Evolutionary conservation across 1,140 invertebrate species (phyloP), one percentile per base, ranked within the genome.

Genomic region (Lucilia cuprina): DNA sequence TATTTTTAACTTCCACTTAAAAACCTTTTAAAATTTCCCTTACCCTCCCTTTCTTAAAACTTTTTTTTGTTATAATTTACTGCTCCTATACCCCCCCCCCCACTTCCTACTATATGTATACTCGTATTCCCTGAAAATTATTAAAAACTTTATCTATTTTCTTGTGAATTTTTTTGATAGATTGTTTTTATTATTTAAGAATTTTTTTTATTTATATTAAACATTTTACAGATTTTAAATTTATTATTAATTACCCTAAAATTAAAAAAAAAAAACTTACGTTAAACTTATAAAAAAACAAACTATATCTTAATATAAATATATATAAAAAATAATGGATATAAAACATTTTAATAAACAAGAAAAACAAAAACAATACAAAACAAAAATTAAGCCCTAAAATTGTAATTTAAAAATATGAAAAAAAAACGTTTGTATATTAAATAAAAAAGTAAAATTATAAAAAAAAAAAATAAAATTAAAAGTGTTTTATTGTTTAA

Each of bases 201-300:
- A n/a, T n/a, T 19, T 14, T 80, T 80, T 80, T 80, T 78, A 8
- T 77, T 41, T 41, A 41, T 77, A 41, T 41, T n/a, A 13, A 77
- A 75, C 17, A 35, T 77, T 77, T 41, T 80, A 49, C 41, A 80
- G 41, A 50, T 88, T 82, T 87, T 83, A 87, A 87, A 87, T 87
- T 83, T 87, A 87, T 86, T 50, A 83, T 85, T 74, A 85, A 85
- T 83, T 88, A 86, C 17, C 83, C 84, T 70, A 87, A 21, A 41
- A 41, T 3, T 8, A 41, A 41, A 41, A 75, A 82, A 84, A 85
- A 88, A 87, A 80, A 49, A 47, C 8, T 5, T 49, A 49, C 25
- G 55, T 82, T 65, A 82, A 74, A 82, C 21, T 55, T 50, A n/a
- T 82, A 89, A 87, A 84, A 87, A 74, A 84, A 87, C 84, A 85